Percentiles rank a stretch among this genome's conserved stretches.
Conservation (phyloP, 2,797 vertebrate species). For the Cichlasoma orientale region DNA sequence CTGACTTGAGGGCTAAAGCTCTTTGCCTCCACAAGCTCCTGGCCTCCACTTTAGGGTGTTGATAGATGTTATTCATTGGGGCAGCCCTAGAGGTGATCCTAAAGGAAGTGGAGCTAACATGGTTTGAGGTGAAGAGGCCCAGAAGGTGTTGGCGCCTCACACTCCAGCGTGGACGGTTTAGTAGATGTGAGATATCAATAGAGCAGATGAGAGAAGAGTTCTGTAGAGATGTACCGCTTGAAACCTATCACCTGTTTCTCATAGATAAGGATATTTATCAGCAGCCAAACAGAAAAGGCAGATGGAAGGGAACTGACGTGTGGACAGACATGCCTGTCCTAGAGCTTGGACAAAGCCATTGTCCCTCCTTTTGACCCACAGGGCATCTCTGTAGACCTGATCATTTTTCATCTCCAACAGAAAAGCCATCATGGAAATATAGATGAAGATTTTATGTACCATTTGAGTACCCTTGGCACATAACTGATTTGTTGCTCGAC, state of each 20-base stretch:
- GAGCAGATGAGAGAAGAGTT: constrained; percentile 62
- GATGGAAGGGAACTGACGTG: constrained; percentile 48
- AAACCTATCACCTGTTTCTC: constrained; percentile 79
- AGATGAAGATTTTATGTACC: constrained; percentile 75
- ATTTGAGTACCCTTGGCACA: constrained; percentile 63
- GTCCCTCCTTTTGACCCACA: constrained; percentile 61
- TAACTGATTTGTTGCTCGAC: constrained; percentile 68
- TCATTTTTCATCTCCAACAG: constrained; percentile 55
- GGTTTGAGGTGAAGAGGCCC: constrained; percentile 77
- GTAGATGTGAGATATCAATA: constrained; percentile 80
- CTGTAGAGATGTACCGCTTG: constrained; percentile 64
- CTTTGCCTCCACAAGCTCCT: constrained; percentile 62
- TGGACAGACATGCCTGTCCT: constrained; percentile 45
- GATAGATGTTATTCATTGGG: constrained; percentile 82
- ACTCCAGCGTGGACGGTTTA: constrained; percentile 67
- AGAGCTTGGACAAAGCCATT: constrained; percentile 53
- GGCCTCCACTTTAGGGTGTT: constrained; percentile 76
- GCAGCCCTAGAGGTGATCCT: constrained; percentile 68
- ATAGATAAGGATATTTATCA: constrained; percentile 80
- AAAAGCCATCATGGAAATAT: constrained; percentile 67
- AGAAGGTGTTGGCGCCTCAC: constrained; percentile 60
- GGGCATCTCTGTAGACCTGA: constrained; percentile 40
- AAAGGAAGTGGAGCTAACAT: constrained; percentile 76
- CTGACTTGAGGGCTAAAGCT: constrained; percentile 57
- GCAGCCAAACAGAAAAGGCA: constrained; percentile 62